A percentile compares a stretch with the other conserved stretches of the same genome.
Conservation (phyloP, 2,113 vertebrate species). For the Lamprotornis superbus region DNA sequence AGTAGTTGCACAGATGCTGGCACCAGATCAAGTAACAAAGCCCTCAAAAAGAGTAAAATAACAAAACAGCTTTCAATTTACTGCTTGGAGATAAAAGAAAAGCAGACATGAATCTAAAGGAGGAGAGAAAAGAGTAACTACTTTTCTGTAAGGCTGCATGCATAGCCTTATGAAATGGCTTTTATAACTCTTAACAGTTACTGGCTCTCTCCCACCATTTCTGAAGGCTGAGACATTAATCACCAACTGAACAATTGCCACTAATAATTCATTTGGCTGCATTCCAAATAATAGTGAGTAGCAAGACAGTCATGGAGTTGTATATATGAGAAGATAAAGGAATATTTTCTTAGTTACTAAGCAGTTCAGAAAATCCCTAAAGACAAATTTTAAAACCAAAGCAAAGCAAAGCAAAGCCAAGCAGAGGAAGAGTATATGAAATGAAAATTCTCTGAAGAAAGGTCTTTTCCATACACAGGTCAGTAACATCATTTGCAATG, state of each 20-base stretch:
- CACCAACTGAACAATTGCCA: neutral
- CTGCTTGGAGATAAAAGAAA: neutral
- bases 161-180: neutral
- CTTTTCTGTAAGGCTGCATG: neutral
- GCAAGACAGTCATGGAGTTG: neutral
- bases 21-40: neutral
- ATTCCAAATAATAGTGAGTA: neutral
- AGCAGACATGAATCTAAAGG: neutral
- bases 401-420: neutral
- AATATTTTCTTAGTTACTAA: neutral
- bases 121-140: neutral
- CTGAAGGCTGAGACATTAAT: neutral
- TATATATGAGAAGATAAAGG: neutral
- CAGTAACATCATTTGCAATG: neutral
- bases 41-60: neutral
- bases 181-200: neutral
- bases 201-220: neutral
- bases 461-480: neutral
- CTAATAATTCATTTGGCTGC: neutral
- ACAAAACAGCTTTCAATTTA: neutral
- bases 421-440: neutral
- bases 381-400: neutral
- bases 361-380: neutral
- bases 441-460: neutral
- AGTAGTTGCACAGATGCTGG: neutral